Evolutionary conservation across 2,113 vertebrate species (phyloP).

Genomic region (Naja naja): DNA sequence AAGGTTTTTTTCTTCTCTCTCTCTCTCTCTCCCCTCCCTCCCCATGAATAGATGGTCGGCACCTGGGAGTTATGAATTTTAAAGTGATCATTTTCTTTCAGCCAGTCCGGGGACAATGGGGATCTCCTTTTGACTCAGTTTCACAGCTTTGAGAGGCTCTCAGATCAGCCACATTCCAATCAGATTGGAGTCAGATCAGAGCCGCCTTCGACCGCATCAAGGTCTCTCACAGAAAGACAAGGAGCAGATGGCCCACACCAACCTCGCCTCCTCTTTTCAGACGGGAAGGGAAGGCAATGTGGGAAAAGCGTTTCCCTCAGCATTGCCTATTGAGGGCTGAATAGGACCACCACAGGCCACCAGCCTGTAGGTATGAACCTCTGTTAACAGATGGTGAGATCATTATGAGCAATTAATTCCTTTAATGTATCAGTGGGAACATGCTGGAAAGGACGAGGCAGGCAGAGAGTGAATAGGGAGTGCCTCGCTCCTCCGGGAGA

Average conservation of each 20-base stretch:
- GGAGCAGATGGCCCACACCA: conserved; percentile 96
- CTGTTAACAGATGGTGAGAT: conserved; percentile 97
- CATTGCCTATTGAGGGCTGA: conserved; percentile 83
- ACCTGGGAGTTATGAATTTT: conserved; percentile 91
- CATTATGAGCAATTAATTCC: conserved; percentile 99
- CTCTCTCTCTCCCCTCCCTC: conserved; percentile 43
- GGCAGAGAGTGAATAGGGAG: conserved; percentile 81
- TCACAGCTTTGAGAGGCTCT: conserved; percentile 81
- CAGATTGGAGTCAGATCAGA: conserved; percentile 90
- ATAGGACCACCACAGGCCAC: conserved; percentile 90
- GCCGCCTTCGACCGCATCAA: conserved; percentile 82
- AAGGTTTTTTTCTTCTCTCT: conserved; percentile 52
- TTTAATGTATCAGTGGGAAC: conserved; percentile 96
- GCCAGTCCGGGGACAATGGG: conserved; percentile 72
- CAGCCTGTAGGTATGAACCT: conserved; percentile 93
- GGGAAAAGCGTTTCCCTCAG: conserved; percentile 78
- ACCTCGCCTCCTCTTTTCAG: conserved; percentile 88
- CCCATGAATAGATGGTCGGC: conserved; percentile 82
- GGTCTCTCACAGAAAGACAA: conserved; percentile 90
- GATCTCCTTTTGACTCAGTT: conserved; percentile 89
- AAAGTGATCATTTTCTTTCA: conserved; percentile 88
- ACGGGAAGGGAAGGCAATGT: conserved; percentile 81
- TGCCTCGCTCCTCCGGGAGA: conserved; percentile 71
- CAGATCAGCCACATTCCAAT: conserved; percentile 86
- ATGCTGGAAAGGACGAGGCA: conserved; percentile 88